These are phyloP conservation scores for Eubasilissa regina DNA, from an alignment of 1,140 invertebrate genomes.

Conservation along the genomic window DNA sequence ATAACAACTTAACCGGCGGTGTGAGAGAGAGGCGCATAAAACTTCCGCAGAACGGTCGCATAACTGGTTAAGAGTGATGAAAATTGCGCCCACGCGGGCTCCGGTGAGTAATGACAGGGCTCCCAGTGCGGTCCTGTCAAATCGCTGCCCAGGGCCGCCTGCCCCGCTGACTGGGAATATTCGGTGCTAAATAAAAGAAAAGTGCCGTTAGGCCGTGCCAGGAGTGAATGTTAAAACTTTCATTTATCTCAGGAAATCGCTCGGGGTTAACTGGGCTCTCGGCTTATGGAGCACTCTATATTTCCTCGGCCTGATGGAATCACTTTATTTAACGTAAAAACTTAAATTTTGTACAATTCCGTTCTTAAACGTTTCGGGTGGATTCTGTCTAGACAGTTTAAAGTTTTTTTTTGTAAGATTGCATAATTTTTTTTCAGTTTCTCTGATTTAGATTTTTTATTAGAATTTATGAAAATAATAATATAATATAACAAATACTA, in stretches of 20 bases:
- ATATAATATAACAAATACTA: too few relatives aligned
- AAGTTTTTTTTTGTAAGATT: background rate
- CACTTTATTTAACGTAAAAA: constrained; percentile 33
- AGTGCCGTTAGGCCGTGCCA: constrained; percentile 33
- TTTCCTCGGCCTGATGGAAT: constrained; percentile 12
- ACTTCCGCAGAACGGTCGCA: constrained; percentile 12
- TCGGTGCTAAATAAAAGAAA: constrained; percentile 35
- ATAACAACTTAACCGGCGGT: constrained; percentile 29
- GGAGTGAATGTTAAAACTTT: constrained; percentile 41
- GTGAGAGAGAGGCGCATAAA: constrained; percentile 9
- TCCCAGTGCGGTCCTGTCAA: constrained; percentile 19
- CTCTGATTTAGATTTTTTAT: too few relatives aligned
- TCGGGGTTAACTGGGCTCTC: constrained; percentile 34
- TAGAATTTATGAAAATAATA: too few relatives aligned
- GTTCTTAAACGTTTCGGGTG: constrained; percentile 19
- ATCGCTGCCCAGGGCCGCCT: constrained; percentile 26
- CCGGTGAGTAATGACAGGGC: constrained; percentile 15
- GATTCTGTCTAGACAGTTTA: constrained; percentile 7
- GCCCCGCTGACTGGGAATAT: background rate
- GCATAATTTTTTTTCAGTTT: too few relatives aligned
- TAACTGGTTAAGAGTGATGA: constrained; percentile 30
- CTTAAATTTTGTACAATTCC: constrained; percentile 13
- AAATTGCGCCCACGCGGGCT: constrained; percentile 36
- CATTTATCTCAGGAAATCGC: constrained; percentile 41
- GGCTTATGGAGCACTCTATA: constrained; percentile 34